A percentile compares a stretch with the other conserved stretches of the same genome.
Evolutionary conservation across 2,113 vertebrate genomes (phyloP).

Genomic region (Laticauda colubrina): DNA sequence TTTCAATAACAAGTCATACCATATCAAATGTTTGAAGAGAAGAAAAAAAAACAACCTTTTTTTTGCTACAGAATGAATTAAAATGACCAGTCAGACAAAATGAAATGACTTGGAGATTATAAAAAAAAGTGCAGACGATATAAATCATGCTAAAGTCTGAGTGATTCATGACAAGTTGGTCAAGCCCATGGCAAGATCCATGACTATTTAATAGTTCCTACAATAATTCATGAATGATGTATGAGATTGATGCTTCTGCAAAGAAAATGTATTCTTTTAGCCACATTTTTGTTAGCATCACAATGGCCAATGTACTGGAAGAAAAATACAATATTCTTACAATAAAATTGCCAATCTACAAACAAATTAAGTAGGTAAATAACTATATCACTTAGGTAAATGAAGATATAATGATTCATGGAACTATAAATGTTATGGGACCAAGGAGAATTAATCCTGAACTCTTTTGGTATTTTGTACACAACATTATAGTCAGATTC

Average conservation of each 20-base stretch:
- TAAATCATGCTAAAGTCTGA: slow-evolving; percentile 1
- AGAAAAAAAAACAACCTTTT: neutral
- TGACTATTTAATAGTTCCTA: slow-evolving; percentile 11
- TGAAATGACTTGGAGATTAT: neutral
- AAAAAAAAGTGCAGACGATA: neutral
- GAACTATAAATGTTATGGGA: neutral
- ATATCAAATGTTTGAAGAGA: neutral
- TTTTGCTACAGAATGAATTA: neutral
- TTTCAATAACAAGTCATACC: neutral
- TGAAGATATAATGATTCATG: slow-evolving; percentile 6
- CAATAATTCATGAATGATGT: slow-evolving; percentile 33
- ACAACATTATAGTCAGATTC: neutral
- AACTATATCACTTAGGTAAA: slow-evolving; percentile 40
- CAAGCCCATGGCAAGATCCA: neutral
- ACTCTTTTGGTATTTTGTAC: neutral
- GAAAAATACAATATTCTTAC: slow-evolving; percentile 4
- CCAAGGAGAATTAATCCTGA: neutral
- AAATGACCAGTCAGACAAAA: neutral
- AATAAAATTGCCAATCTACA: slow-evolving; percentile 41
- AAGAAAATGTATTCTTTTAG: slow-evolving; percentile 1
- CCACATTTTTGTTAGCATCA: neutral
- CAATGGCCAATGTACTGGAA: slow-evolving; percentile 30
- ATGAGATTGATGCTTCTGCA: slow-evolving; percentile 4
- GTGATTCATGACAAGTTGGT: neutral
- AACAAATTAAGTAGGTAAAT: slow-evolving; percentile 40